These are phyloP conservation scores for Takifugu flavidus DNA, from an alignment of 2,113 vertebrate genomes.

Conservation along the genomic window DNA sequence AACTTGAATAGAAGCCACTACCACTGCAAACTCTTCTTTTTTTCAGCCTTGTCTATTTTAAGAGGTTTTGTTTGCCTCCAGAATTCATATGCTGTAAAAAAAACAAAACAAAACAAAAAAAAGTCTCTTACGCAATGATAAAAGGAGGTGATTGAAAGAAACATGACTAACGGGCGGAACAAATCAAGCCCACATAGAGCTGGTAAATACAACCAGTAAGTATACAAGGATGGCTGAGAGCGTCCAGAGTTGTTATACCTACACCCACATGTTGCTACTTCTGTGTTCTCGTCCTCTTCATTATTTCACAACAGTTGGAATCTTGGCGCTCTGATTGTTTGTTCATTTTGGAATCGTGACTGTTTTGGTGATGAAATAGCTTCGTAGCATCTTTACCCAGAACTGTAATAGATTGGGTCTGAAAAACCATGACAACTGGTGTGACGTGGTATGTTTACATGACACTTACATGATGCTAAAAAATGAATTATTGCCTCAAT, in stretches of 20 bases:
- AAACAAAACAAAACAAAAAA: too few relatives aligned
- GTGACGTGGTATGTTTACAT: too few relatives aligned
- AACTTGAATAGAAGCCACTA: too few relatives aligned
- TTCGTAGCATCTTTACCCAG: neutral
- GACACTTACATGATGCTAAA: too few relatives aligned
- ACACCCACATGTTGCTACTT: constrained; percentile 14
- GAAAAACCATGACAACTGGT: neutral
- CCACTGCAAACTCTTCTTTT: too few relatives aligned
- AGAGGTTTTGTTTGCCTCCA: too few relatives aligned
- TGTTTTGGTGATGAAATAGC: neutral
- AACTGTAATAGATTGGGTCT: neutral
- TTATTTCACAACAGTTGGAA: neutral
- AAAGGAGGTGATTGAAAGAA: neutral
- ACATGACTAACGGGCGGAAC: constrained; percentile 4
- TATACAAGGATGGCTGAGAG: constrained; percentile 28
- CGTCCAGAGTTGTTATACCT: constrained; percentile 1
- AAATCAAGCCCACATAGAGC: constrained; percentile 16
- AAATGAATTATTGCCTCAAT: too few relatives aligned
- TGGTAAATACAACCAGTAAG: constrained; percentile 15
- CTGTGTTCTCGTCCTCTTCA: constrained; percentile 3
- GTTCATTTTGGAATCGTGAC: constrained; percentile 6
- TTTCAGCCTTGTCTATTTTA: too few relatives aligned
- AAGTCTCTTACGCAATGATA: neutral
- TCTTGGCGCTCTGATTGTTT: neutral
- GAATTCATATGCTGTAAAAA: too few relatives aligned